Evolutionary conservation across 2,888 invertebrate species (phyloP).

Genomic region (Cerastis leucographa): DNA sequence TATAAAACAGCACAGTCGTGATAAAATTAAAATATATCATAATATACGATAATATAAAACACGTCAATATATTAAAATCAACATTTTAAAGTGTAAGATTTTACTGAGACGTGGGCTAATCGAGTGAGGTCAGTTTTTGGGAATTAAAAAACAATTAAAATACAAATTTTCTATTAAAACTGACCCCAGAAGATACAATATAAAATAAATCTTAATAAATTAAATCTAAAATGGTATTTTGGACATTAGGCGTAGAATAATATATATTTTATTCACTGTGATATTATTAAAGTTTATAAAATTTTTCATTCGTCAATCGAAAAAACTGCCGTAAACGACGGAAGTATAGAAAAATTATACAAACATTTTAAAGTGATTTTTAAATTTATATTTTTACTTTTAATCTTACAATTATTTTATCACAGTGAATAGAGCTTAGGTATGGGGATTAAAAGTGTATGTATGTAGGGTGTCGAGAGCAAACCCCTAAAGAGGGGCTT

Average conservation of each 20-base stretch:
- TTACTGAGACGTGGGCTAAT: slow-evolving; percentile 61
- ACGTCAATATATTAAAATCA: slow-evolving; percentile 68
- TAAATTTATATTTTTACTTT: slow-evolving; percentile 66
- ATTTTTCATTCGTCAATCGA: slow-evolving; percentile 58
- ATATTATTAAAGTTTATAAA: slow-evolving; percentile 69
- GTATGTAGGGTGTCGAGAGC: slow-evolving; percentile 46
- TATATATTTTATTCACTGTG: slow-evolving; percentile 80
- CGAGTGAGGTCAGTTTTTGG: slow-evolving; percentile 54
- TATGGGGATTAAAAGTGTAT: slow-evolving; percentile 59
- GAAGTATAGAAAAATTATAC: slow-evolving; percentile 63
- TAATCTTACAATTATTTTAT: slow-evolving; percentile 74
- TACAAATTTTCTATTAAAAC: slow-evolving; percentile 31
- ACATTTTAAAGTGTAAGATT: slow-evolving; percentile 67
- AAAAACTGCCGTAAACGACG: slow-evolving; percentile 52
- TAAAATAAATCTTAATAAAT: slow-evolving; percentile 49
- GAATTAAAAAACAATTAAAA: slow-evolving; percentile 32
- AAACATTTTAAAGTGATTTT: slow-evolving; percentile 59
- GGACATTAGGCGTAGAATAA: slow-evolving; percentile 62
- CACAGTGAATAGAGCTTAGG: slow-evolving; percentile 84
- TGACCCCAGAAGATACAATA: slow-evolving; percentile 57
- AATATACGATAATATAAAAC: slow-evolving; percentile 78
- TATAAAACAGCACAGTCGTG: slow-evolving; percentile 90
- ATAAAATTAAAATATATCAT: slow-evolving; percentile 87
- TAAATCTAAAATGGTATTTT: slow-evolving; percentile 49
- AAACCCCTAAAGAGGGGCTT: slow-evolving; percentile 51